A percentile compares a stretch with the other conserved stretches of the same genome.
These are phyloP conservation scores for Hydrozoanthus tunicans DNA, from an alignment of 64 coral and sea anemone genomes.

Conservation along the genomic window DNA sequence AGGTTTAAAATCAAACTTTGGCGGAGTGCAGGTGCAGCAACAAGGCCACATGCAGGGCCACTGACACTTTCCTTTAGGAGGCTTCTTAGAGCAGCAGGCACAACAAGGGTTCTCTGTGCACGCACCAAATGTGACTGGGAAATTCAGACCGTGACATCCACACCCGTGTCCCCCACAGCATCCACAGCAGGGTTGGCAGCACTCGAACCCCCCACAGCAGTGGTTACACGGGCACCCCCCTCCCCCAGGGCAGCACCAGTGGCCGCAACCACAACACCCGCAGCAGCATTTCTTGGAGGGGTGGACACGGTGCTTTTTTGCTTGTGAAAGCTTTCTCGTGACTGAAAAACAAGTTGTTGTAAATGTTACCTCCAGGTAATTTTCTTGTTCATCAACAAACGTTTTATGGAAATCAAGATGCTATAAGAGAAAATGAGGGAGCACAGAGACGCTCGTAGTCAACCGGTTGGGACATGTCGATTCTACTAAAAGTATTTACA, in stretches of 20 bases:
- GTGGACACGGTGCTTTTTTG: neutral
- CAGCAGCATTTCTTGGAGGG: conserved; percentile 46
- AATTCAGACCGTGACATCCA: conserved; percentile 42
- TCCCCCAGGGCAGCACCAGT: conserved; percentile 49
- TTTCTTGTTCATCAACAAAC: neutral
- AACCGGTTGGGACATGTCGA: too few species aligned
- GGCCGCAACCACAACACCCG: conserved; percentile 39
- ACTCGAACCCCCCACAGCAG: conserved; percentile 50
- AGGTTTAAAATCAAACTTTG: conserved; percentile 22
- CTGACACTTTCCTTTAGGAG: conserved; percentile 49
- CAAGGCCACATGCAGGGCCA: conserved; percentile 66
- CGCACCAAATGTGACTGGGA: conserved; percentile 49
- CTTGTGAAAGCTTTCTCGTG: conserved; percentile 3
- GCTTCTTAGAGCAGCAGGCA: conserved; percentile 55
- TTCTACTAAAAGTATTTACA: too few species aligned
- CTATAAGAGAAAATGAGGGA: too few species aligned
- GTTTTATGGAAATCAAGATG: neutral
- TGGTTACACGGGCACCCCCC: conserved; percentile 18
- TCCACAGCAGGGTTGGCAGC: conserved; percentile 42
- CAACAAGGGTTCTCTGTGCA: conserved; percentile 56
- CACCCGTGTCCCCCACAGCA: neutral
- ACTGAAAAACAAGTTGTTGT: conserved; percentile 13
- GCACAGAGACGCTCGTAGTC: too few species aligned
- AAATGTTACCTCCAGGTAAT: neutral
- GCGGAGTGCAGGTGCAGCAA: conserved; percentile 44